These are phyloP conservation scores for Bungarus multicinctus DNA, from an alignment of 2,113 vertebrate genomes.

Conservation along the genomic window DNA sequence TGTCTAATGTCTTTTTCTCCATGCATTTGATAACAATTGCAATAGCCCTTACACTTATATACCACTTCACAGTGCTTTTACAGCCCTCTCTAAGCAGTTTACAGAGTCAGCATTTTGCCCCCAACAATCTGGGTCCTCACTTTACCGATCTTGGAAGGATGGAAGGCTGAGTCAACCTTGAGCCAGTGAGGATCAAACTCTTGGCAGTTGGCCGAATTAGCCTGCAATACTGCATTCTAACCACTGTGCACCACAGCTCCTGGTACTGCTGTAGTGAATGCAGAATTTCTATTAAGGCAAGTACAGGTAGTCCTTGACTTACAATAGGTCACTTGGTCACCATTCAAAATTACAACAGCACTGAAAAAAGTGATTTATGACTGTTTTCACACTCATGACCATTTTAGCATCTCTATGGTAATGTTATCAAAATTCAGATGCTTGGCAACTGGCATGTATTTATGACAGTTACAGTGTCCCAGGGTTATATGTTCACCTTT, in stretches of 20 bases:
- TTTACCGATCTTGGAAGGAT: no score
- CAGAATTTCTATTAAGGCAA: background rate
- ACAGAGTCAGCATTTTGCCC: no score
- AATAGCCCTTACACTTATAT: no score
- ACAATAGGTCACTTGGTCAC: background rate
- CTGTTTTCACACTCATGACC: background rate
- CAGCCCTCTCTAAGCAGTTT: no score
- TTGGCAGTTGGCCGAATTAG: no score
- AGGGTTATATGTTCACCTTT: background rate
- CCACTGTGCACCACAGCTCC: no score
- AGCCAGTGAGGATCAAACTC: no score
- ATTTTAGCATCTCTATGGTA: background rate
- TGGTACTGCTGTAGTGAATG: background rate
- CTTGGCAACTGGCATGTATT: background rate
- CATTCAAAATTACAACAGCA: background rate
- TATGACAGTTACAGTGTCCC: background rate
- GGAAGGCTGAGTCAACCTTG: no score
- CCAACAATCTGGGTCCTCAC: no score
- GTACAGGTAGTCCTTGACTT: background rate
- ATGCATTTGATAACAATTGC: background rate
- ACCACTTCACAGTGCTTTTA: no score
- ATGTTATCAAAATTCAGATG: background rate
- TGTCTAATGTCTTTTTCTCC: background rate
- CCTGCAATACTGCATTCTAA: no score
- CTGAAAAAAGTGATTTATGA: background rate